Evolutionary conservation across 2,797 vertebrate genomes (phyloP).

Genomic region (Melanotaenia nigrans): DNA sequence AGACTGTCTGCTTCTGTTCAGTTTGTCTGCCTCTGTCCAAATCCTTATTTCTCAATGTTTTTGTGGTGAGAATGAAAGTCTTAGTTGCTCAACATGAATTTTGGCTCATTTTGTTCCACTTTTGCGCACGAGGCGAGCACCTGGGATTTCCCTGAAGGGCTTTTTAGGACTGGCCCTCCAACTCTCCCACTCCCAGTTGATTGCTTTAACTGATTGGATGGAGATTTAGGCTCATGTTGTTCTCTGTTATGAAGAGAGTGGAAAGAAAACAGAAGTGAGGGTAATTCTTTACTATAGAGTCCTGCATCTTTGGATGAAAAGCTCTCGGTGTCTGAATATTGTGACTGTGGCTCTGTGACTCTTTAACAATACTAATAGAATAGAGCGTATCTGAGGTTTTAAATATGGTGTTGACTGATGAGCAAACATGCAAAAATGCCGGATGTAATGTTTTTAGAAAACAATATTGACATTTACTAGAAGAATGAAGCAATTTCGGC

Average conservation of each 20-base stretch:
- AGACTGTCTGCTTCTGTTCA: slow-evolving; percentile 59
- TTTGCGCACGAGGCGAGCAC: slow-evolving; percentile 38
- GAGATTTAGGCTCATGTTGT: slow-evolving; percentile 52
- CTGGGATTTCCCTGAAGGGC: slow-evolving; percentile 52
- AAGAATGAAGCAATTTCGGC: not conserved
- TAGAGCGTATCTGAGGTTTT: too few species aligned
- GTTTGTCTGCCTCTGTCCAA: slow-evolving; percentile 26
- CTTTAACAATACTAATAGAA: not conserved
- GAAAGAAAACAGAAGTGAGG: slow-evolving; percentile 26
- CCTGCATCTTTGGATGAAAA: slow-evolving; percentile 46
- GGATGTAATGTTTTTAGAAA: not conserved
- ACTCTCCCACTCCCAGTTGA: slow-evolving; percentile 15
- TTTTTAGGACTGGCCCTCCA: slow-evolving; percentile 11
- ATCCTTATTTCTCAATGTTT: slow-evolving; percentile 44
- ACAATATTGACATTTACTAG: not conserved
- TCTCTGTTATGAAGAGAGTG: slow-evolving; percentile 44
- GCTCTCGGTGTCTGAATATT: slow-evolving; percentile 34
- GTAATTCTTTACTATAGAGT: slow-evolving; percentile 7
- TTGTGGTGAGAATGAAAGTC: slow-evolving; percentile 45
- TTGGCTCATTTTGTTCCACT: slow-evolving; percentile 33
- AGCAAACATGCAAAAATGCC: not conserved
- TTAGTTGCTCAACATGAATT: slow-evolving; percentile 60
- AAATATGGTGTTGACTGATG: not conserved
- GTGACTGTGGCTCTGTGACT: slow-evolving; percentile 25
- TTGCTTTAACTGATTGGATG: slow-evolving; percentile 45